phyloP scores from a whole-genome alignment of 2,113 vertebrate genomes.

The Noctilio leporinus region DNA sequence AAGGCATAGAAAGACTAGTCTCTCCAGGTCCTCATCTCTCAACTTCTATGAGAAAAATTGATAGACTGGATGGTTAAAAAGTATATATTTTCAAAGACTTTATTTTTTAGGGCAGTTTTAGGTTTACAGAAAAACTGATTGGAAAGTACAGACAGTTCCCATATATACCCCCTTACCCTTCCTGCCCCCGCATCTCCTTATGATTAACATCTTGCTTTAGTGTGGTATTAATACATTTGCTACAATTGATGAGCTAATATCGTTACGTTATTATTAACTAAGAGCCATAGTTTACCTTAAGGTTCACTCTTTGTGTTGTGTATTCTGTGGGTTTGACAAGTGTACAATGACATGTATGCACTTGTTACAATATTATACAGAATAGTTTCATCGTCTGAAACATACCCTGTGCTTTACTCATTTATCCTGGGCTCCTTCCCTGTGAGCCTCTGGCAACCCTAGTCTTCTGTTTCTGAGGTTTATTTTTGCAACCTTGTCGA shows the following conservation, averaged over 20 bases:
- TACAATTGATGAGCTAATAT: background rate
- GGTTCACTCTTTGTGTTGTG: background rate
- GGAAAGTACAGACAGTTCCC: background rate
- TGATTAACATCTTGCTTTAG: background rate
- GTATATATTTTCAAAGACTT: background rate
- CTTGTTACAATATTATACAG: background rate
- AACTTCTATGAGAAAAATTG: background rate
- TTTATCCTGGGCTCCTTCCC: background rate
- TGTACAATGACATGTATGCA: background rate
- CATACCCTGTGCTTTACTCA: background rate
- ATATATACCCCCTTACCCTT: background rate
- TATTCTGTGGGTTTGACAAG: background rate
- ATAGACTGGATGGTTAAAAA: background rate
- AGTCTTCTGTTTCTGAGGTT: background rate
- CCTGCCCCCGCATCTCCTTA: background rate
- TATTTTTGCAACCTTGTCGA: background rate
- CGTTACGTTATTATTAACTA: background rate
- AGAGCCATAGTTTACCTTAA: background rate
- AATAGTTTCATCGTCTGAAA: background rate
- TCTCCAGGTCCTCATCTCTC: background rate
- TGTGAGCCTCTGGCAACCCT: background rate
- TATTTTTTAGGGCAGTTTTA: constrained; percentile 28
- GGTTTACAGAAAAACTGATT: background rate
- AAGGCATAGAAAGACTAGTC: background rate
- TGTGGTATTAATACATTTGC: background rate